Conservation (phyloP, 1,140 invertebrate species). For the Goniozus legneri region DNA sequence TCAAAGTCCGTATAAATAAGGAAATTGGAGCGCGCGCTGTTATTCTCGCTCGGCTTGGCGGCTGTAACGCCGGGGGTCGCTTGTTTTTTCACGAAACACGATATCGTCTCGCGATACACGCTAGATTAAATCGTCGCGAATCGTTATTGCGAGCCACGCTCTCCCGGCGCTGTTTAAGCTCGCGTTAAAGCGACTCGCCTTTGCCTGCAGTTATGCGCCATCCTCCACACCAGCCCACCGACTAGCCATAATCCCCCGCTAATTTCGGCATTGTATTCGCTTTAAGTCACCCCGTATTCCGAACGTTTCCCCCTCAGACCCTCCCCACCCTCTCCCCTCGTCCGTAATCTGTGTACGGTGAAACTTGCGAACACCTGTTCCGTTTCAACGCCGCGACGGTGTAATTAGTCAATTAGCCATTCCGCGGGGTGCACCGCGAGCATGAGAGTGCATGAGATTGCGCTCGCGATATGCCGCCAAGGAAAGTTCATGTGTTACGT, state of each 20-base stretch:
- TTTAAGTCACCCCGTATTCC: constrained; percentile 29
- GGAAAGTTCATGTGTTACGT: too few relatives aligned
- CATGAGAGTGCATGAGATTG: too few relatives aligned
- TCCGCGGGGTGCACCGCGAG: constrained; percentile 11
- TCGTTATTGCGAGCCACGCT: constrained; percentile 24
- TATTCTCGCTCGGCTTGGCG: too few relatives aligned
- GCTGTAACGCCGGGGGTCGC: too few relatives aligned
- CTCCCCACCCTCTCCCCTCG: not conserved
- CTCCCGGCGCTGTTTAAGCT: too few relatives aligned
- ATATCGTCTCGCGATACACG: too few relatives aligned
- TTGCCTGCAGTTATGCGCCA: too few relatives aligned
- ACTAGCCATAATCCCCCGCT: constrained; percentile 26
- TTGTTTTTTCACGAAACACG: too few relatives aligned
- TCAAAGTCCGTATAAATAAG: too few relatives aligned
- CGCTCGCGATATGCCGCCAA: too few relatives aligned
- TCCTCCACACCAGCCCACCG: constrained; percentile 10
- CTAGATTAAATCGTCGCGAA: too few relatives aligned
- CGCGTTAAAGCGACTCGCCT: not conserved
- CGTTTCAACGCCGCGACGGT: constrained; percentile 28
- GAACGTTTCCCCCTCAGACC: constrained; percentile 16
- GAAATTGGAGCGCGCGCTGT: too few relatives aligned
- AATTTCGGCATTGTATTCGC: constrained; percentile 34
- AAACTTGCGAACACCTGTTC: constrained; percentile 35
- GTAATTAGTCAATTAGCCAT: constrained; percentile 36
- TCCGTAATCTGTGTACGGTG: constrained; percentile 31